Evolutionary conservation across 2,888 invertebrate species (phyloP).

Genomic region (Sthenelais limicola): DNA sequence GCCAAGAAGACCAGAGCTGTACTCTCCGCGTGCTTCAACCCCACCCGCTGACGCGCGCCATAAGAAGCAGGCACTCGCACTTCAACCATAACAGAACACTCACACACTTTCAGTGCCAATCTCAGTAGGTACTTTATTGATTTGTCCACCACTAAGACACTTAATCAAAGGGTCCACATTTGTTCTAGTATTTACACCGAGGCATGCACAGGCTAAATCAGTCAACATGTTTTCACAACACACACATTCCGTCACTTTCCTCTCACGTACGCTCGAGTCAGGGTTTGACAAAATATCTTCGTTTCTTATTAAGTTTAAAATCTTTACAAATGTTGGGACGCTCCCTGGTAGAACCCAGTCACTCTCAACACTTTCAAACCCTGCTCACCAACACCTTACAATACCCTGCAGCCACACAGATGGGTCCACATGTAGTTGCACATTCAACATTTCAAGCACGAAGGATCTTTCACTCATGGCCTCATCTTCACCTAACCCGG

Average conservation of each 20-base stretch:
- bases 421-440: too few relatives aligned
- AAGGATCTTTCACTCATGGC: too few relatives aligned
- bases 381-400: background rate
- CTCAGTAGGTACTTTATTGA: conserved; percentile 39
- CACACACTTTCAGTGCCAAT: conserved; percentile 31
- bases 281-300: background rate
- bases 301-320: too few relatives aligned
- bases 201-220: conserved; percentile 38
- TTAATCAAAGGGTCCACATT: conserved; percentile 38
- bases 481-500: too few relatives aligned
- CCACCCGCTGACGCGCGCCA: conserved; percentile 21
- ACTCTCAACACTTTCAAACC: background rate
- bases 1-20: conserved; percentile 20
- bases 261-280: background rate
- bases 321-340: background rate
- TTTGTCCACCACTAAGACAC: conserved; percentile 37
- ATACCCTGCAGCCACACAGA: conserved; percentile 7
- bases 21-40: conserved; percentile 14
- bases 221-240: conserved; percentile 33
- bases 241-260: background rate
- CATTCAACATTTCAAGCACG: too few relatives aligned
- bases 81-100: conserved; percentile 24
- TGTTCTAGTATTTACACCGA: conserved; percentile 34
- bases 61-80: conserved; percentile 33
- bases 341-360: background rate